These are phyloP conservation scores for Philypnodon macrostomus DNA, from an alignment of 2,797 vertebrate genomes.

Conservation along the genomic window DNA sequence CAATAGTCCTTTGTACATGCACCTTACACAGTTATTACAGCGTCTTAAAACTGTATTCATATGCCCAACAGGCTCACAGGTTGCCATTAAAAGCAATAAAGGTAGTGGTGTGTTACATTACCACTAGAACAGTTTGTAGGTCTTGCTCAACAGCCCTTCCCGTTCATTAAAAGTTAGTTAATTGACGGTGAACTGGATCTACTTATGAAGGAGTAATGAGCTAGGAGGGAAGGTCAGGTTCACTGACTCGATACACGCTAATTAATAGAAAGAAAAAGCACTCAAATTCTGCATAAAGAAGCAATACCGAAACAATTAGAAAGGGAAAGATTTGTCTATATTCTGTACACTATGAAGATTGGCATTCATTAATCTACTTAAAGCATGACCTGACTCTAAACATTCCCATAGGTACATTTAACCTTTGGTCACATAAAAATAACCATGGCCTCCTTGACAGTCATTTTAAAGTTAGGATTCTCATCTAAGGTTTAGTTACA, in stretches of 20 bases:
- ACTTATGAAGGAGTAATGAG: conserved; percentile 71
- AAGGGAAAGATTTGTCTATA: neutral
- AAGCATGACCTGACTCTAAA: neutral
- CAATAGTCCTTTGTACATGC: conserved; percentile 5
- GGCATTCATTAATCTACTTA: neutral
- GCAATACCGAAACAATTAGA: conserved; percentile 8
- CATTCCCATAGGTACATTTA: neutral
- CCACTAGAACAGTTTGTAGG: conserved; percentile 67
- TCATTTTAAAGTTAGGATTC: no score
- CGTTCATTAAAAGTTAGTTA: conserved; percentile 76
- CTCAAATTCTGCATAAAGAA: conserved; percentile 24
- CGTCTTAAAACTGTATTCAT: conserved; percentile 43
- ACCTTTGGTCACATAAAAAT: neutral
- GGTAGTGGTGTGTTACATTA: conserved; percentile 65
- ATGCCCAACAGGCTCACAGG: conserved; percentile 37
- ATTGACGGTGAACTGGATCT: conserved; percentile 71
- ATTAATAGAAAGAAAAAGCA: conserved; percentile 51
- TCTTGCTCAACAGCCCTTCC: conserved; percentile 74
- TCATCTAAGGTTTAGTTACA: no score
- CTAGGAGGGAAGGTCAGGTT: conserved; percentile 68
- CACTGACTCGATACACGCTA: conserved; percentile 57
- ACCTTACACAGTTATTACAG: conserved; percentile 30
- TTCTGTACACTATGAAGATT: neutral
- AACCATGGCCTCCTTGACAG: no score
- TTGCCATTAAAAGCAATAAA: conserved; percentile 66